Evolutionary conservation across 2,113 vertebrate species (phyloP), one percentile per base, ranked within the genome.

Genomic region (Erinaceus europaeus): DNA sequence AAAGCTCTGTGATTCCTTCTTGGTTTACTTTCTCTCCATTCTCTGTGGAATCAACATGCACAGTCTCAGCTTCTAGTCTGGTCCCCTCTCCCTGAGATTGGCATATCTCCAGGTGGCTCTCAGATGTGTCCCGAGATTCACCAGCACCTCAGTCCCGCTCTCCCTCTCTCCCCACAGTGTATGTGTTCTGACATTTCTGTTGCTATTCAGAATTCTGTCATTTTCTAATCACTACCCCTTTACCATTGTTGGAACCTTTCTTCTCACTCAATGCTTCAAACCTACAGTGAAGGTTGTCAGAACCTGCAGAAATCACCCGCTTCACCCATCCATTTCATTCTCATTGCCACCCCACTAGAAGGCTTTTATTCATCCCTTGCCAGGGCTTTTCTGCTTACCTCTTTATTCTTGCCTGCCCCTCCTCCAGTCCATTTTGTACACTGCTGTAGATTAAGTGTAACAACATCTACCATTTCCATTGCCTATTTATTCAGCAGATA

Each of bases 401-500:
- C 32, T 53, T 27, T 36, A 29, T 23, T 57, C 55, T 73, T 76
- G 10, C 29, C 38, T 48, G 3, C 59, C 32, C 25, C 34, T 59
- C 55, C 44, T 73, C 40, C 6, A 50, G 59, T 75, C 18, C 68
- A 34, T 61, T 90, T 77, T 84, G 25, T 46, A 76, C 3, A 44
- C 27, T 53, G 57, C 65, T 76, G 18, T 84, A 92, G 53, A 74
- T 40, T 76, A 77, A 57, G 21, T 79, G 57, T 65, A 74, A n/a
- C 44, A 32, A n/a, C n/a, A n/a, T 78, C 78, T 79, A 48, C n/a
- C 52, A 27, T 83, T 85, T 76, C 42, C 18, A 6, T 71, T 84
- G 61, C n/a, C 36, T 87, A n/a, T 65, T 72, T 90, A 76, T 57
- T n/a, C n/a, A n/a, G n/a, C 48, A 57, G 36, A 32, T 77, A 72